These are phyloP conservation scores for Didymodactylos carnosus DNA, from an alignment of 2,888 invertebrate species.

Conservation along the genomic window DNA sequence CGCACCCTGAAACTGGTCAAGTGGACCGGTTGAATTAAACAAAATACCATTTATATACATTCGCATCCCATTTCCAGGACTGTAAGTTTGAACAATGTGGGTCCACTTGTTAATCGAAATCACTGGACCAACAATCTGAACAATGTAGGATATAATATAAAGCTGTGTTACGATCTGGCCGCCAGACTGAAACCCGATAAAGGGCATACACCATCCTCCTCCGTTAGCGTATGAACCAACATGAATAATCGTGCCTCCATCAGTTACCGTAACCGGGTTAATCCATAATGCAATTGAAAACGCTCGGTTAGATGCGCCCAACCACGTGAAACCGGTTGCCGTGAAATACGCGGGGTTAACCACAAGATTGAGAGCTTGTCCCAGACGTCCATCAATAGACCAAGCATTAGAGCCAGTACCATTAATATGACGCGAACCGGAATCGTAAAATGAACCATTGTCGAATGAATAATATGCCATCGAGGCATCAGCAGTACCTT, in stretches of 20 bases:
- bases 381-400: too few relatives aligned
- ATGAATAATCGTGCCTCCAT: not conserved
- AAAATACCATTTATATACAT: not conserved
- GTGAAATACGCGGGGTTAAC: not conserved
- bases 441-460: not conserved
- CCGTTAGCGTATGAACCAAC: not conserved
- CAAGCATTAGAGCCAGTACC: not conserved
- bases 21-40: not conserved
- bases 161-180: not conserved
- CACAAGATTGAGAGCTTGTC: not conserved
- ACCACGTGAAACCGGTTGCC: not conserved
- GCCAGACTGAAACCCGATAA: not conserved
- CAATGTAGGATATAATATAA: not conserved
- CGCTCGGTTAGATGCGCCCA: not conserved
- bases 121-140: not conserved
- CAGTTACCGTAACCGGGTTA: not conserved
- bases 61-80: not conserved
- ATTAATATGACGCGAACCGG: not conserved
- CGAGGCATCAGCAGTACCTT: too few relatives aligned
- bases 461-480: not conserved
- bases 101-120: not conserved
- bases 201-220: not conserved
- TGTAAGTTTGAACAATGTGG: not conserved
- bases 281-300: not conserved
- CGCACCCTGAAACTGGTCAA: not conserved